Evolutionary conservation across 2,888 invertebrate species (phyloP), one percentile per base, ranked within the genome.

Genomic region (Dynastes hyllus): DNA sequence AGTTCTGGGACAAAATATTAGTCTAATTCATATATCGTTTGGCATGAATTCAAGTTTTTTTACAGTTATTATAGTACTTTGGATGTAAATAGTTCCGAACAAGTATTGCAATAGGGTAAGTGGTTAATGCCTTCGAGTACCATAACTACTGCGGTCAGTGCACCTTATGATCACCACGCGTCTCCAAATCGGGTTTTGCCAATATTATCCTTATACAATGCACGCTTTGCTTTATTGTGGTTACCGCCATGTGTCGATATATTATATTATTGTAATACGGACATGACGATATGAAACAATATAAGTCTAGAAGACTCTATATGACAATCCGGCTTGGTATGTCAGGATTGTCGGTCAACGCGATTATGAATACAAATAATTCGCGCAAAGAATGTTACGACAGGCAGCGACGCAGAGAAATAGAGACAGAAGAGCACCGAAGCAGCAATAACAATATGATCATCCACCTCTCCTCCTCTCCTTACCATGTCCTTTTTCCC

Each of bases 201-300:
- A 80, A 45, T 45, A 45, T 45, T 45, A 45, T 45, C 45, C 45
- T 45, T 45, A 45, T 45, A 45, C 45, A 45, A 45, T 45, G 45
- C 45, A 45, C 45, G 45, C 79, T 80, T 79, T 79, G 80, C 80
- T 83, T 79, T 83, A 80, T 83, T 81, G 82, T 82, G 79, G 79
- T 81, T 79, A 80, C 81, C 79, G 78, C 73, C 58, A 51, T 27
- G 13, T 13, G 63, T 27, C 32, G 63, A 29, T 76, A 76, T 32
- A 76, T 37, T 37, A 78, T 80, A 63, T 79, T 58, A 22, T 58
- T 58, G n/a, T 58, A 58, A 58, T 58, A 58, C 45, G 45, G 45
- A 11, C 71, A 80, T 78, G 78, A 66, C 77, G 71, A 75, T 80
- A 76, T 79, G 78, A 80, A 69, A 69, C 69, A 69, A 69, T 69